These are phyloP conservation scores for Ceratosolen solmsi DNA, from an alignment of 1,140 invertebrate species.

Conservation along the genomic window DNA sequence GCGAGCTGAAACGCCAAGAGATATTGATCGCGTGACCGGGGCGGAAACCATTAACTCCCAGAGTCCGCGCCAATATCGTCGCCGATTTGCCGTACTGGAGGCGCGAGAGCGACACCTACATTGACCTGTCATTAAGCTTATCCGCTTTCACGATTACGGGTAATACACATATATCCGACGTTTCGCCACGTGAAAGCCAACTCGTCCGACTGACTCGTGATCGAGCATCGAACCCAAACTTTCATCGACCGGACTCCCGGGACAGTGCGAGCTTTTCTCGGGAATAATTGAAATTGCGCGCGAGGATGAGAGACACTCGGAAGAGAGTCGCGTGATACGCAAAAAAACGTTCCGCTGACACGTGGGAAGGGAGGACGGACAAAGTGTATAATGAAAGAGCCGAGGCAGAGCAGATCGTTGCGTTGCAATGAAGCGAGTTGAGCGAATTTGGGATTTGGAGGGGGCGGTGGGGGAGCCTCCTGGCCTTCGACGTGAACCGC, in stretches of 20 bases:
- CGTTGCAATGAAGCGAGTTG: too few species aligned
- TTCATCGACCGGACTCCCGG: too few species aligned
- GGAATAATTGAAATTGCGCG: too few species aligned
- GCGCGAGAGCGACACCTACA: not conserved
- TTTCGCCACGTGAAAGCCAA: too few species aligned
- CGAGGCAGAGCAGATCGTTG: not conserved
- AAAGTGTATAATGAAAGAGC: not conserved
- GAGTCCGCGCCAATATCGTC: not conserved
- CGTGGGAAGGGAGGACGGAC: not conserved
- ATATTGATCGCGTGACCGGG: slow-evolving; percentile 16
- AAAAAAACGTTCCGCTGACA: not conserved
- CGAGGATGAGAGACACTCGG: too few species aligned
- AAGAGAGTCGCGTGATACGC: not conserved
- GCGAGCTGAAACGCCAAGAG: not conserved
- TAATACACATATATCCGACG: too few species aligned
- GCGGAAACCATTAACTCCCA: not conserved
- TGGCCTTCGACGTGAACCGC: slow-evolving; percentile 60
- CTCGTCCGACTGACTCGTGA: not conserved
- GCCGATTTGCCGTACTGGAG: not conserved
- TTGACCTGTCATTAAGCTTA: not conserved
- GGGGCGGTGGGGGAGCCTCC: too few species aligned
- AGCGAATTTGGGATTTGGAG: too few species aligned
- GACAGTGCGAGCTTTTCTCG: too few species aligned
- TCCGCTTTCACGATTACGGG: slow-evolving; percentile 1
- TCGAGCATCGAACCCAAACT: too few species aligned